phyloP scores from a whole-genome alignment of 2,113 vertebrate species.

The Oceanites oceanicus region DNA sequence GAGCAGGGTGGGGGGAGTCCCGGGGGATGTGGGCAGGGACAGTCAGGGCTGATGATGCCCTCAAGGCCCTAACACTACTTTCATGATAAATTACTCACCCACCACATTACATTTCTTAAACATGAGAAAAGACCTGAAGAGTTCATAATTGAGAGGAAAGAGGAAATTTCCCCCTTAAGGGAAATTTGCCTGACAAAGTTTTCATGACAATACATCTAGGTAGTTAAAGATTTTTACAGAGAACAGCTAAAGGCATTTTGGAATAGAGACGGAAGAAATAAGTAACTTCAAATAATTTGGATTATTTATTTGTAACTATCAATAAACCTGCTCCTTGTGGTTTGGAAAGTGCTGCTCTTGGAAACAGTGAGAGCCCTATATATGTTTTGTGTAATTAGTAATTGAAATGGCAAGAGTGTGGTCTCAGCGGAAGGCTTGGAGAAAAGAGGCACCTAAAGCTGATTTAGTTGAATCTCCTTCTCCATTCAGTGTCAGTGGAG shows the following conservation, averaged over 20 bases:
- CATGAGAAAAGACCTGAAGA: neutral
- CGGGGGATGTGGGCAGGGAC: neutral
- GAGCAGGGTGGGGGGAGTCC: rapidly evolving
- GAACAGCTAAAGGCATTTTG: neutral
- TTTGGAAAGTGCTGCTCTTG: neutral
- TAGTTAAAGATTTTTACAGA: neutral
- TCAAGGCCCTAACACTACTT: neutral
- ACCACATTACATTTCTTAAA: neutral
- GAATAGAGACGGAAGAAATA: neutral
- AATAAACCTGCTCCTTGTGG: neutral
- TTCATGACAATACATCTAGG: neutral
- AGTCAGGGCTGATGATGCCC: neutral
- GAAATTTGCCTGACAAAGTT: neutral
- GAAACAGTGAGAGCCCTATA: neutral
- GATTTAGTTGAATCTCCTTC: neutral
- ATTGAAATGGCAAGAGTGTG: neutral
- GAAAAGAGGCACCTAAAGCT: neutral
- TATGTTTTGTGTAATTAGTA: neutral
- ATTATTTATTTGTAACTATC: neutral
- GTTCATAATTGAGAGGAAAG: neutral
- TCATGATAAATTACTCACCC: neutral
- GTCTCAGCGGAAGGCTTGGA: neutral
- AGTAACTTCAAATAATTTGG: neutral
- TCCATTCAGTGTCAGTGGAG: neutral
- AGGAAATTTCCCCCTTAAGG: neutral